Evolutionary conservation across 2,113 vertebrate species (phyloP).

Genomic region (Lonchura striata): DNA sequence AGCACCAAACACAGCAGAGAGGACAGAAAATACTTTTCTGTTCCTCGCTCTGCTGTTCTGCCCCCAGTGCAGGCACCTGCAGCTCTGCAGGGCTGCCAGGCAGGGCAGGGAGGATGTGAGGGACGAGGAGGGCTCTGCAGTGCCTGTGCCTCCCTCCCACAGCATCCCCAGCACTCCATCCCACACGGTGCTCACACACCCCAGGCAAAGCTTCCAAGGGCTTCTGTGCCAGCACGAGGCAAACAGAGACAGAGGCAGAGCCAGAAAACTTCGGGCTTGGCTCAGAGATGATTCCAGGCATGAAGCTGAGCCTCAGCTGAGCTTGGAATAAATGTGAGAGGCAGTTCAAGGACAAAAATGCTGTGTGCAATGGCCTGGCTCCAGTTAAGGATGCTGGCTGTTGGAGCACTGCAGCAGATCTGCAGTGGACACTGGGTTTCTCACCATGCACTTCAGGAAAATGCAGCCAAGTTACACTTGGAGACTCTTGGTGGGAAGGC

Average conservation of each 20-base stretch:
- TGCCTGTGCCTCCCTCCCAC: background rate
- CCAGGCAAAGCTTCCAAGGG: background rate
- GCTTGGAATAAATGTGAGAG: background rate
- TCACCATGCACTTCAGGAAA: background rate
- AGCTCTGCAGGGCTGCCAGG: background rate
- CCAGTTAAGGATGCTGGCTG: background rate
- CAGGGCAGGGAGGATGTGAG: background rate
- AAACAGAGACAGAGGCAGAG: background rate
- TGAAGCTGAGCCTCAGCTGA: background rate
- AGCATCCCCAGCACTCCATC: background rate
- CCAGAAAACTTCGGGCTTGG: background rate
- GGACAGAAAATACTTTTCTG: background rate
- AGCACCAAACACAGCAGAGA: background rate
- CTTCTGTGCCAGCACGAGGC: background rate
- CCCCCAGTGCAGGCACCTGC: background rate
- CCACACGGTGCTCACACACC: background rate
- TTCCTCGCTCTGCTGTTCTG: background rate
- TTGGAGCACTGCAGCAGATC: background rate
- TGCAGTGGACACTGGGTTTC: background rate
- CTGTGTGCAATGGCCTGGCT: background rate
- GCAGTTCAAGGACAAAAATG: background rate
- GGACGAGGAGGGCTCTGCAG: background rate
- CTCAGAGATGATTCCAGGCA: accelerated
- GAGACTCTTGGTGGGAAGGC: background rate
- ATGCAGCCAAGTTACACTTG: background rate